Conservation (phyloP, 2,888 invertebrate species). For the Drosophila melanosoma region DNA sequence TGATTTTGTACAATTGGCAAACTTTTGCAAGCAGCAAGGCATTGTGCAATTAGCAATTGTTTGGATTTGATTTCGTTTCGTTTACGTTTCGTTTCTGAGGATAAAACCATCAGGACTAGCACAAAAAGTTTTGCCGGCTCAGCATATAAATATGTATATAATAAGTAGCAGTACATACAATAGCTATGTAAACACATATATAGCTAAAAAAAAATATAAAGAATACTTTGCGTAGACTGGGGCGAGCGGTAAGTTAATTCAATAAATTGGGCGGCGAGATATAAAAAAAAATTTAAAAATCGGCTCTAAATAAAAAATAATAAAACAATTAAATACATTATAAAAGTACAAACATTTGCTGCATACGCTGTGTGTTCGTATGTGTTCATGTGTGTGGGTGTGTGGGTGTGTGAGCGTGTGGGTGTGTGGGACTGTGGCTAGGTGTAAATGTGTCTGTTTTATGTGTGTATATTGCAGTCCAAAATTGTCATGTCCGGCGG, state of each 20-base stretch:
- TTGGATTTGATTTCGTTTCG: conserved; percentile 38
- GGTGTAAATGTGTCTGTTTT: conserved; percentile 21
- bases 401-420: conserved; percentile 13
- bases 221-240: conserved; percentile 71
- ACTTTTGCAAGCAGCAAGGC: conserved; percentile 62
- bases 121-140: conserved; percentile 74
- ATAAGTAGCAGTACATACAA: conserved; percentile 55
- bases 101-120: conserved; percentile 69
- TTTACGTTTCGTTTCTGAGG: conserved; percentile 49
- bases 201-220: conserved; percentile 42
- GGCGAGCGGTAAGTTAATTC: conserved; percentile 50
- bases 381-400: conserved; percentile 13
- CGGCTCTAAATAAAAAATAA: conserved; percentile 68
- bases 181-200: conserved; percentile 50
- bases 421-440: conserved; percentile 13
- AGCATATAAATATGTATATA: conserved; percentile 64
- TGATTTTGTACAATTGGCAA: conserved; percentile 73
- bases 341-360: conserved; percentile 73
- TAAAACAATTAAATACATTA: conserved; percentile 73
- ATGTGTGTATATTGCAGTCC: conserved; percentile 49
- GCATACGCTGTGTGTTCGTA: conserved; percentile 20
- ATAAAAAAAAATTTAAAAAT: conserved; percentile 49
- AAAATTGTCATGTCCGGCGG: conserved; percentile 57
- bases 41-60: conserved; percentile 63
- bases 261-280: conserved; percentile 52